A percentile compares a stretch with the other conserved stretches of the same genome.
Conservation (phyloP, 2,113 vertebrate species). For the Arizona elegans region DNA sequence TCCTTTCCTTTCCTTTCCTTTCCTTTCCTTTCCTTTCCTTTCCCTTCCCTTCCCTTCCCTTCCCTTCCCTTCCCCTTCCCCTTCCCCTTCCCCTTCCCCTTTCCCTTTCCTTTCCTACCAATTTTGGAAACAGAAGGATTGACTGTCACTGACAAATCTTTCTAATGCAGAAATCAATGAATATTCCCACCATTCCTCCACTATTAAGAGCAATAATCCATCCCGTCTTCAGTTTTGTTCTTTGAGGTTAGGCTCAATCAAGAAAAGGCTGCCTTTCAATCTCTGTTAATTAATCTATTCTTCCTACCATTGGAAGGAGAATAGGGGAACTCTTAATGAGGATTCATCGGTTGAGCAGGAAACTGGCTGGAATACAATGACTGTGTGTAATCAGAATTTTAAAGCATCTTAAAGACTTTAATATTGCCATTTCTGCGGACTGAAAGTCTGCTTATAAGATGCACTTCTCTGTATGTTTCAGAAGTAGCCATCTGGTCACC, state of each 20-base stretch:
- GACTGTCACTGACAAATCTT: not conserved
- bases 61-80: too few species aligned
- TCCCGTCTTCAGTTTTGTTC: not conserved
- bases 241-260: not conserved
- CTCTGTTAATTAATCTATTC: not conserved
- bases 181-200: not conserved
- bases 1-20: too few species aligned
- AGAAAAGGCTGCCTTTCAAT: not conserved
- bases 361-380: not conserved
- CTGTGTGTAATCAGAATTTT: not conserved
- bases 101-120: not conserved
- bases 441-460: not conserved
- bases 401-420: not conserved
- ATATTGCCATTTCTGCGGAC: not conserved
- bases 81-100: too few species aligned
- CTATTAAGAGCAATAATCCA: not conserved
- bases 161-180: not conserved
- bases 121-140: not conserved
- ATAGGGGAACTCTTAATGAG: not conserved
- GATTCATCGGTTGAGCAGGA: not conserved
- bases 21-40: too few species aligned
- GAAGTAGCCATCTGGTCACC: not conserved
- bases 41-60: too few species aligned
- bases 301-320: not conserved
- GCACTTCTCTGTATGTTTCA: not conserved